Evolutionary conservation across 2,888 invertebrate species (phyloP).

Genomic region (Macrophya alboannulata): DNA sequence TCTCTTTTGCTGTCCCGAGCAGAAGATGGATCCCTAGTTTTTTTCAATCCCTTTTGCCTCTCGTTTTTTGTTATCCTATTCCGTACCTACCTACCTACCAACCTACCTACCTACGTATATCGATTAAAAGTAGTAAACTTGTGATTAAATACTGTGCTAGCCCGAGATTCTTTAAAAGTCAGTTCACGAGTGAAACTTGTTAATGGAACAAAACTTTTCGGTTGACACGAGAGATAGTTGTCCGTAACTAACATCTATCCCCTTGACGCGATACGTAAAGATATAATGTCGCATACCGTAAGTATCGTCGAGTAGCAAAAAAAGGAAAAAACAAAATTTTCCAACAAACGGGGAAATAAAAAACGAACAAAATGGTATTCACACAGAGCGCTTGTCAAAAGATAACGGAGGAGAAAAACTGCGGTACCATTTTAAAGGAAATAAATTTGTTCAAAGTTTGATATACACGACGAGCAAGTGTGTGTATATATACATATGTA

Average conservation of each 20-base stretch:
- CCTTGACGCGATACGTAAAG: not conserved
- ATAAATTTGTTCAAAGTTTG: constrained; percentile 23
- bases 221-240: constrained; percentile 32
- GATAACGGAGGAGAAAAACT: not conserved
- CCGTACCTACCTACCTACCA: not conserved
- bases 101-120: not conserved
- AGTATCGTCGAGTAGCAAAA: not conserved
- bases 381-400: not conserved
- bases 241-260: constrained; percentile 18
- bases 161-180: constrained; percentile 37
- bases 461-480: not conserved
- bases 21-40: constrained; percentile 48
- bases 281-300: not conserved
- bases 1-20: constrained; percentile 41
- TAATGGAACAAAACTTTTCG: constrained; percentile 34
- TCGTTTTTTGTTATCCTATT: not conserved
- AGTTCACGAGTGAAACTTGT: constrained; percentile 45
- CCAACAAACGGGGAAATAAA: constrained; percentile 59
- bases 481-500: not conserved
- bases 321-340: constrained; percentile 41
- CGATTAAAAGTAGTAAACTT: constrained; percentile 49
- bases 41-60: constrained; percentile 28
- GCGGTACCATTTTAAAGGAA: not conserved
- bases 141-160: constrained; percentile 15
- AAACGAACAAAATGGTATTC: constrained; percentile 11